Conservation (phyloP, 2,888 invertebrate species). For the Parapristionchus giblindavisi region DNA sequence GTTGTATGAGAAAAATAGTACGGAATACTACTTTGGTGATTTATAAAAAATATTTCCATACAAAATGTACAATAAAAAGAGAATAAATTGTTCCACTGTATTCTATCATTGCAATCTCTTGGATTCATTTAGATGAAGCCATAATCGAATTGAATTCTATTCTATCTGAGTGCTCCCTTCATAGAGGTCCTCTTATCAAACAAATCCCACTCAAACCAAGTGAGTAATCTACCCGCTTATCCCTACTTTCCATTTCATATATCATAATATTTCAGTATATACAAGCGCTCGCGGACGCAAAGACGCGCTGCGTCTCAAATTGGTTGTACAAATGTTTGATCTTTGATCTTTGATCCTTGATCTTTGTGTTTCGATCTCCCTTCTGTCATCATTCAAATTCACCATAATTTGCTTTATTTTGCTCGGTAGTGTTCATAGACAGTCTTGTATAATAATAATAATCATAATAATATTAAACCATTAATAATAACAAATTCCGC, state of each 20-base stretch:
- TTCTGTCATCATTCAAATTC: background rate
- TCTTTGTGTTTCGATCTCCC: too few species aligned
- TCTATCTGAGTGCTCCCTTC: conserved; percentile 39
- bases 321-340: conserved; percentile 44
- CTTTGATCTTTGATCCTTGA: background rate
- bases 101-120: too few species aligned
- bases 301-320: conserved; percentile 40
- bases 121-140: conserved; percentile 32
- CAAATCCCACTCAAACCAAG: conserved; percentile 36
- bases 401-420: background rate
- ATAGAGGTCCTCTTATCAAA: conserved; percentile 43
- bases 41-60: too few species aligned
- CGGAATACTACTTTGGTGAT: too few species aligned
- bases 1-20: too few species aligned
- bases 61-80: too few species aligned
- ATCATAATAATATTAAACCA: too few species aligned
- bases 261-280: conserved; percentile 17
- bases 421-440: background rate
- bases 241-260: background rate
- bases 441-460: background rate
- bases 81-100: too few species aligned
- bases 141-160: conserved; percentile 33
- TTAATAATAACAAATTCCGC: too few species aligned
- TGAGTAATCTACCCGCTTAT: background rate
- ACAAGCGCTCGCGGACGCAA: conserved; percentile 19